Conservation (phyloP, 1,140 invertebrate species). For the Drosophila ambigua region DNA sequence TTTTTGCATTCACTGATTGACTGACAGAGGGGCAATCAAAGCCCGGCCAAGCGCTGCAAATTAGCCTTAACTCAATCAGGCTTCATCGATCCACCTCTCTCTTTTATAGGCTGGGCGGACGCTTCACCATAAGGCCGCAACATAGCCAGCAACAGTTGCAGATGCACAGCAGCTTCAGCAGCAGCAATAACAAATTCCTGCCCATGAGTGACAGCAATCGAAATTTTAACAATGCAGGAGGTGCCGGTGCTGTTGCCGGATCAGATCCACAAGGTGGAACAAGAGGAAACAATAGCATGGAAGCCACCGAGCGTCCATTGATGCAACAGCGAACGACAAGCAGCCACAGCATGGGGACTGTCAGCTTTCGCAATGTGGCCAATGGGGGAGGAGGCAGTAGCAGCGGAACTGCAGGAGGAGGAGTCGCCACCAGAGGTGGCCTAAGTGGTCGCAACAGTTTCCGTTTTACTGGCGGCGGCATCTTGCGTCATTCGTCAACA, state of each 20-base stretch:
- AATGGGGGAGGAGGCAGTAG: constrained; percentile 33
- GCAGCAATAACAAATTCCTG: constrained; percentile 60
- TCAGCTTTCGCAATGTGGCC: constrained; percentile 58
- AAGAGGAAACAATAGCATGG: constrained; percentile 27
- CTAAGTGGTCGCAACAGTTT: constrained; percentile 54
- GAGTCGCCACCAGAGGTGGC: not conserved
- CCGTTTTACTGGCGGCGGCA: constrained; percentile 63
- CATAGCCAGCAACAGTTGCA: constrained; percentile 83
- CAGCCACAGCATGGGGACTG: constrained; percentile 43
- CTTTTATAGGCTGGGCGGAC: constrained; percentile 85
- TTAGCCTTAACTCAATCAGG: constrained; percentile 62
- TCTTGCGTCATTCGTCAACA: constrained; percentile 71
- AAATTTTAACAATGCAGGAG: constrained; percentile 55
- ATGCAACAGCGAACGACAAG: constrained; percentile 49
- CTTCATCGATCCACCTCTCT: constrained; percentile 17
- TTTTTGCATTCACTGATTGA: constrained; percentile 12
- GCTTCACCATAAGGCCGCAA: constrained; percentile 86
- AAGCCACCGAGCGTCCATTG: constrained; percentile 49
- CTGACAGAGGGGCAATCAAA: constrained; percentile 39
- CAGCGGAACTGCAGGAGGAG: constrained; percentile 28
- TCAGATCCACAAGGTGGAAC: not conserved
- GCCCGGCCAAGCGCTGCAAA: constrained; percentile 36
- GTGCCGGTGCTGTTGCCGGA: constrained; percentile 3
- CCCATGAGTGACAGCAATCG: constrained; percentile 63
- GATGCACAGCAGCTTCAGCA: constrained; percentile 70